Conservation (phyloP, 2,888 invertebrate species). For the Pecten maximus region DNA sequence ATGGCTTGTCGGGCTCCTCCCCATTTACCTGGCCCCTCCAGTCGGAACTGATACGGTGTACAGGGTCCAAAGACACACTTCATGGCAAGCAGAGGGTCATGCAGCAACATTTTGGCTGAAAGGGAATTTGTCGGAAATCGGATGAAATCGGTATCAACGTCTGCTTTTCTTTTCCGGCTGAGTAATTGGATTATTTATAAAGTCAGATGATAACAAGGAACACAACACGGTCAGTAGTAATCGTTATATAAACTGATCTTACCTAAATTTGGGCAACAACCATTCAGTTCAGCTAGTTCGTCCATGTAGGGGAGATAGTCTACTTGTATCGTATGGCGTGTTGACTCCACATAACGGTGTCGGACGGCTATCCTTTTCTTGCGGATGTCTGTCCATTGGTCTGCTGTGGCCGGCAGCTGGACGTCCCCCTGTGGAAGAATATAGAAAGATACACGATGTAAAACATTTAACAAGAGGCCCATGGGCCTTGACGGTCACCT, state of each 20-base stretch:
- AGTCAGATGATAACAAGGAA: no score
- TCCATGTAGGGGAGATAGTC: slow-evolving; percentile 82
- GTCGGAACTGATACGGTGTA: slow-evolving; percentile 81
- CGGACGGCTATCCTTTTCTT: slow-evolving; percentile 70
- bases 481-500: no score
- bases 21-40: slow-evolving; percentile 83
- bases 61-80: slow-evolving; percentile 77
- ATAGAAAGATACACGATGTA: no score
- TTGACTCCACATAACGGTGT: slow-evolving; percentile 64
- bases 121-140: no score
- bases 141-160: no score
- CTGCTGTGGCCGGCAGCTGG: slow-evolving; percentile 74
- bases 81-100: slow-evolving; percentile 73
- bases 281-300: slow-evolving; percentile 81
- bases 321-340: slow-evolving; percentile 81
- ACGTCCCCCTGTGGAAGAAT: slow-evolving; percentile 73
- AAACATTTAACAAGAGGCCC: no score
- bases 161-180: no score
- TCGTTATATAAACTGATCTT: no score
- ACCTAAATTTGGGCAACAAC: slow-evolving; percentile 81
- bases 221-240: no score
- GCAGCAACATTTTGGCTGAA: slow-evolving; percentile 69
- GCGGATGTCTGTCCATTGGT: slow-evolving; percentile 79
- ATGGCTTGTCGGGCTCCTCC: slow-evolving; percentile 82
- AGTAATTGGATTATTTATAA: no score